Evolutionary conservation across 2,888 invertebrate genomes (phyloP).

Genomic region (Dynastes maya): DNA sequence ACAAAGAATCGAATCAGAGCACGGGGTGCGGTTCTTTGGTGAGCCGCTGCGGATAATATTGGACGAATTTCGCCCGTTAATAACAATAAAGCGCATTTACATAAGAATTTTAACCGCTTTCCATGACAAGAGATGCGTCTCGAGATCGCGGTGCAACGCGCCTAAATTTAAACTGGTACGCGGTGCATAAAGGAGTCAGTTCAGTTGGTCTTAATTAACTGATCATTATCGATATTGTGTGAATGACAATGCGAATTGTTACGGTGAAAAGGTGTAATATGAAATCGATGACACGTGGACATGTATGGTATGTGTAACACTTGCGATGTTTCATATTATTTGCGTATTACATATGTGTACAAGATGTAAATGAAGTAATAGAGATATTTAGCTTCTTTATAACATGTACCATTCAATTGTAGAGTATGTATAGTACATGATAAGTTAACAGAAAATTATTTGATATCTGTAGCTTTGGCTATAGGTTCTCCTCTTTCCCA

Average conservation of each 20-base stretch:
- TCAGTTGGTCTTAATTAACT: neutral
- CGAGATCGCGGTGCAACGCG: neutral
- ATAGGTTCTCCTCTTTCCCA: no score
- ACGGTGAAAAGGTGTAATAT: neutral
- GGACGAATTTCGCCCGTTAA: conserved; percentile 10
- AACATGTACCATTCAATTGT: no score
- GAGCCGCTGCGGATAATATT: neutral
- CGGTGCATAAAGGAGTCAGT: no score
- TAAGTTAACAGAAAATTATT: no score
- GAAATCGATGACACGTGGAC: no score
- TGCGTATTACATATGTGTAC: no score
- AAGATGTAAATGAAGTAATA: no score
- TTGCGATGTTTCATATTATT: no score
- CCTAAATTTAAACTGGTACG: neutral
- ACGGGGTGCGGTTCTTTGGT: neutral
- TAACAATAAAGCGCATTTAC: conserved; percentile 12
- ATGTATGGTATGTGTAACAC: no score
- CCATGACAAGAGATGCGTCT: conserved; percentile 11
- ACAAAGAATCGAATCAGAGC: conserved; percentile 1
- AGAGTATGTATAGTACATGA: no score
- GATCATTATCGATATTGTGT: conserved; percentile 4
- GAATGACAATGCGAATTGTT: neutral
- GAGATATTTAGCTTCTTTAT: no score
- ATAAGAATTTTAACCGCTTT: conserved; percentile 17
- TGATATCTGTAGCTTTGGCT: no score